Percentiles rank a stretch among this genome's conserved stretches.
These are phyloP conservation scores for Bombus waltoni DNA, from an alignment of 1,140 invertebrate species.

Conservation along the genomic window DNA sequence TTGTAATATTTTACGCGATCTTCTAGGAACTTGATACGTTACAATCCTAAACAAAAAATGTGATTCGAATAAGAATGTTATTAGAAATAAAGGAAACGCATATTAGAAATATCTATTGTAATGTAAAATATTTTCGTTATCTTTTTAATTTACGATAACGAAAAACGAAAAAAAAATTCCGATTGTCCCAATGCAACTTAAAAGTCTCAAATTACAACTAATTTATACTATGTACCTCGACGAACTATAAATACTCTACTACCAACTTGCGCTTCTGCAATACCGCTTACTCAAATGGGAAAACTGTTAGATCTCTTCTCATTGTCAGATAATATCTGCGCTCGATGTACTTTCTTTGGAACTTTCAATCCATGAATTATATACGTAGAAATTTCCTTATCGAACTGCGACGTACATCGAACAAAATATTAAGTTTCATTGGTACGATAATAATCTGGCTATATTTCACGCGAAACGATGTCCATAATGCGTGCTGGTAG, in stretches of 20 bases:
- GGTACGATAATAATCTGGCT: conserved; percentile 6
- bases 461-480: conserved; percentile 34
- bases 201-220: neutral
- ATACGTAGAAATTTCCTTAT: too few relatives aligned
- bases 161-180: too few relatives aligned
- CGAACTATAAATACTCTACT: neutral
- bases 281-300: too few relatives aligned
- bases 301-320: neutral
- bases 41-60: too few relatives aligned
- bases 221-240: neutral
- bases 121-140: neutral
- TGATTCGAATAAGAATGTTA: too few relatives aligned
- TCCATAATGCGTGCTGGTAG: neutral
- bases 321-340: neutral
- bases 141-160: too few relatives aligned
- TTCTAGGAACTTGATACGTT: too few relatives aligned
- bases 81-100: too few relatives aligned
- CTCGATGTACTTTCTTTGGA: neutral
- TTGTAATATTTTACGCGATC: too few relatives aligned
- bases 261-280: too few relatives aligned
- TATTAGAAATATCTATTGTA: too few relatives aligned
- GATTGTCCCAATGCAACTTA: too few relatives aligned
- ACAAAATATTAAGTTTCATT: conserved; percentile 38
- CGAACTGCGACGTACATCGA: neutral
- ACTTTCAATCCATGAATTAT: neutral